Evolutionary conservation across 2,888 invertebrate species (phyloP), one percentile per base, ranked within the genome.

Genomic region (Torymus texanus): DNA sequence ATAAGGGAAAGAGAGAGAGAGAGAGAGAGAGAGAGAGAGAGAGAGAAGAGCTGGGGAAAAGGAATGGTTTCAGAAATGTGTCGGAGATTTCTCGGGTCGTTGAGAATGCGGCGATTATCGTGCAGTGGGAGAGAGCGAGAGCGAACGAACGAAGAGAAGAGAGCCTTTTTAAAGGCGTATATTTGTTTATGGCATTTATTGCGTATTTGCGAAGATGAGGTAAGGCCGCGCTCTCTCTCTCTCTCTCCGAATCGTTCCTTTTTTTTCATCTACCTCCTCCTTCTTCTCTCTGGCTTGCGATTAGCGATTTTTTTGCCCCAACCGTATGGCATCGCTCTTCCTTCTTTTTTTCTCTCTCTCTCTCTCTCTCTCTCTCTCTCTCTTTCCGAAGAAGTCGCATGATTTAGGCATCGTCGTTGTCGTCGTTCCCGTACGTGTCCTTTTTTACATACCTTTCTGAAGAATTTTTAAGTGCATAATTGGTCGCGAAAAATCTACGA

Each of bases 121-220:
- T 21, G 41, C 41, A 41, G 41, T 41, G 41, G 41, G 41, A 41
- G 41, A 41, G 8, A 29, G 29, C 1, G 29, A 5, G 58, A 12
- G 51, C 18, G 24, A 21, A 2, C 21, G 21, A 21, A 21, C 21
- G 21, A n/a, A n/a, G n/a, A 21, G 21, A 21, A 21, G 58, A 12
- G 51, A 29, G 24, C 68, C 70, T 68, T 63, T 74, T 75, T 65
- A 74, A 59, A 62, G 61, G 72, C 77, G 80, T 65, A 74, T 74
- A 80, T 80, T 80, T 80, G 80, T 80, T 80, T 80, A 80, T 80
- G 70, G 75, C 79, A 70, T 79, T 75, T 79, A 75, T 75, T 78
- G 78, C 78, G 68, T 63, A 65, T 75, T 75, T 59, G 80, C 80
- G 51, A 68, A 67, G 75, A 78, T 65, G 74, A 74, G 73, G 73